Evolutionary conservation across 2,797 vertebrate genomes (phyloP), one percentile per base, ranked within the genome.

Genomic region (Gobio occitaniae): DNA sequence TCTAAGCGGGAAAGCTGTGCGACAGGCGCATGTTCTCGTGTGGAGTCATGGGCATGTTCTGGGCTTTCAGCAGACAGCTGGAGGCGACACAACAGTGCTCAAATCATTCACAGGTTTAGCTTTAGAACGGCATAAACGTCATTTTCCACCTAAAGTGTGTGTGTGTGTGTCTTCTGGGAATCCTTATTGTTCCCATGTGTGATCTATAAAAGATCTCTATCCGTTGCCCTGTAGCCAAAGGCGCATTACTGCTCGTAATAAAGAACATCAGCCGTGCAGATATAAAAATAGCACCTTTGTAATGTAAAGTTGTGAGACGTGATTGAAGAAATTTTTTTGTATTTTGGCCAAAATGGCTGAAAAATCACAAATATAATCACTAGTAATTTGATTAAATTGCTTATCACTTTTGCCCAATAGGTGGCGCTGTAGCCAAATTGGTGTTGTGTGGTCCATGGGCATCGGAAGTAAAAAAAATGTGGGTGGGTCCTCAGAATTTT

Each of bases 151-250:
- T 50, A 5, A 68, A 48, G n/a, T 38, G 44, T 36, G 41, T 44
- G 41, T 41, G 38, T 44, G 78, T 68, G 63, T 21, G 78, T 66
- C 29, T 77, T 48, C 65, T 69, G 50, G 29, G 21, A 69, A 54
- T 69, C 48, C 36, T 69, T 80, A 69, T 56, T 56, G 65, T 41
- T 80, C 48, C 65, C 78, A 80, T 80, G 48, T 80, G 78, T 6
- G 47, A 80, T 38, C 65, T 69, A 69, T 80, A 69, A 80, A 77
- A 69, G 65, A 80, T 80, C 50, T 68, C 61, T 17, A 65, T 75
- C 56, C 36, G 5, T 54, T 80, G 78, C 65, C 65, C 19, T 80
- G 19, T 1, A 80, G 65, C 65, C 32, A 41, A 25, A 80, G 19
- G 25, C 15, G 36, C 78, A 69, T 80, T 80, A 80, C 29, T 69